phyloP scores from a whole-genome alignment of 2,888 invertebrate genomes.

The Catotricha subobsoleta region DNA sequence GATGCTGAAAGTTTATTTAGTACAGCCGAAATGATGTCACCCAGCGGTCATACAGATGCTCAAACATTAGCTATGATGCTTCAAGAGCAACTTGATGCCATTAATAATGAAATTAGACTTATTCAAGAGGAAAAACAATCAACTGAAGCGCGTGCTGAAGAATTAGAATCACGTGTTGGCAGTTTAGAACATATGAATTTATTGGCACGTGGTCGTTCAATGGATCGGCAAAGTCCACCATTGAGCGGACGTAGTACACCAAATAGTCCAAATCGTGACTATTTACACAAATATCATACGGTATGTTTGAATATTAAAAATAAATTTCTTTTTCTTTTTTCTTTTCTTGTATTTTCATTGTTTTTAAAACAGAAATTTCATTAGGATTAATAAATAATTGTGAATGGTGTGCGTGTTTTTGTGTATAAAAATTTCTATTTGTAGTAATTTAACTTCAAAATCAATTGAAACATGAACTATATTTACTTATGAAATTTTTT shows the following conservation, averaged over 20 bases:
- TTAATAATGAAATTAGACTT: conserved; percentile 89
- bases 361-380: neutral
- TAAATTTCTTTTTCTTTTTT: no score
- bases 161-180: conserved; percentile 86
- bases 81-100: conserved; percentile 98
- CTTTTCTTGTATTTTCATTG: neutral
- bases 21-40: conserved; percentile 52
- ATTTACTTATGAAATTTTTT: no score
- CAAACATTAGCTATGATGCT: conserved; percentile 96
- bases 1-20: conserved; percentile 64
- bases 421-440: neutral
- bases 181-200: conserved; percentile 90
- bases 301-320: conserved; percentile 49
- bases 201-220: conserved; percentile 51
- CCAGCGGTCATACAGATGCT: conserved; percentile 70
- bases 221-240: conserved; percentile 59
- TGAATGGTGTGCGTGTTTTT: neutral
- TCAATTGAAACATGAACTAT: no score
- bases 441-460: neutral
- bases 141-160: conserved; percentile 93
- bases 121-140: conserved; percentile 92
- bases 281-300: conserved; percentile 90
- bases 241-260: conserved; percentile 82
- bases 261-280: conserved; percentile 64
- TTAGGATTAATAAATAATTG: neutral